Base-by-base conservation (phyloP, 2,113 vertebrate species). In the Trematocara unimaculatum region DNA sequence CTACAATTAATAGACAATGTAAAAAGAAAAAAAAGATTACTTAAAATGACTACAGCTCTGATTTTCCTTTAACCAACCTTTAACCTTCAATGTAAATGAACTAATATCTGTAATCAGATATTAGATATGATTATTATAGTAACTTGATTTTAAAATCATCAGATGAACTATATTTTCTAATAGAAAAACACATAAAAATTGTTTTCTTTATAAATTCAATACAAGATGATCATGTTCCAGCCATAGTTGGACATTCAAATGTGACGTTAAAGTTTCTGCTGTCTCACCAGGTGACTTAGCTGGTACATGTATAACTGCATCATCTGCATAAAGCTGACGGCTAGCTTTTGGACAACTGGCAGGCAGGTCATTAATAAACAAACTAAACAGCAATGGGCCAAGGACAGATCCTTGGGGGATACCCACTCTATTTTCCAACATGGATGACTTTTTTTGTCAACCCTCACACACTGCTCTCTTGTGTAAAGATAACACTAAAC, bases 351-450 rank as follows among this genome's bases (percentile, higher is more conserved):
- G 56, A 60, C 26, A 60, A 31, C 56, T 60, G 26, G 5, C 3
- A 60, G 26, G 8, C 26, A 60, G 14, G 8, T 17, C 7, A 31
- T 60, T 60, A 60, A 17, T 31, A 60, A 60, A 26, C 12, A 56
- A 56, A 14, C 54, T 56, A 26, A 56, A 9, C 14, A 17, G 56
- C 26, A 58, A 9, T 58, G 26, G 56, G 26, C 56, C 26, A 58
- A 58, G 14, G 3, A 60, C 3, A 31, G 56, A 9, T 60, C 26
- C 26, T 58, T 58, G 26, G 56, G 56, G 26, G 14, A 58, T 31
- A 58, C 3, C 26, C 1, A 9, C 31, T 17, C 0, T 58, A 17
- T 58, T 58, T 58, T 31, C 56, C 26, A 58, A 4, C 0, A 60
- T 17, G 14, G 1, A 4, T 31, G 14, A 60, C 56, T 17, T 60